Evolutionary conservation across 37 sponge, comb jelly and placozoan species (phyloP).

Genomic region (Geodia barretti): DNA sequence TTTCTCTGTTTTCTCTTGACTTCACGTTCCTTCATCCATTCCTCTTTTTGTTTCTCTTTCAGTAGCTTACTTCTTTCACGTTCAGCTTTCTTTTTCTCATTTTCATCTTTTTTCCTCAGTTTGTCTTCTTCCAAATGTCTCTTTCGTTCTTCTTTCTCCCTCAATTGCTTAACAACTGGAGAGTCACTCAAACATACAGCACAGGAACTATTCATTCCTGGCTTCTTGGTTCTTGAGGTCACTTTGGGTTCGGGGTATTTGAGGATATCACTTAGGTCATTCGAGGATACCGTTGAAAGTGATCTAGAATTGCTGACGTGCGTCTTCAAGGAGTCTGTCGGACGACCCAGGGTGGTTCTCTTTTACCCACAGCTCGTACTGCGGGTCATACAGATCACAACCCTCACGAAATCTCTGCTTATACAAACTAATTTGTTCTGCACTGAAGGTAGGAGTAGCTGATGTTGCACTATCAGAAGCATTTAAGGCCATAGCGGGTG

Average conservation of each 20-base stretch:
- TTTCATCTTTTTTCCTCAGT: not conserved
- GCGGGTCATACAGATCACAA: not conserved
- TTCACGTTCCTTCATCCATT: not conserved
- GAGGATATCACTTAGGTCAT: too few relatives aligned
- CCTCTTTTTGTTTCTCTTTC: conserved; percentile 2
- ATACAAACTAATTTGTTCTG: conserved; percentile 18
- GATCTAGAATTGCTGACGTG: too few relatives aligned
- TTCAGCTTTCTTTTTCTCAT: not conserved
- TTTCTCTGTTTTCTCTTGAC: not conserved
- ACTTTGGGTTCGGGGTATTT: conserved; percentile 2
- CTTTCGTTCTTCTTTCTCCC: not conserved
- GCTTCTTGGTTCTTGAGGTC: not conserved
- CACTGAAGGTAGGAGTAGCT: too few relatives aligned
- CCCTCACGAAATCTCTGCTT: not conserved
- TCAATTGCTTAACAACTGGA: not conserved
- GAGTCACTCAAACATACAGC: not conserved
- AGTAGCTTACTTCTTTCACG: too few relatives aligned
- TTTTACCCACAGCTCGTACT: conserved; percentile 29
- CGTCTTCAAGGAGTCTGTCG: too few relatives aligned
- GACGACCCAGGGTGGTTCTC: conserved; percentile 30
- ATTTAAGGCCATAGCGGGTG: too few relatives aligned
- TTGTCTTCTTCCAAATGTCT: not conserved
- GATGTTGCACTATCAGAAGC: too few relatives aligned
- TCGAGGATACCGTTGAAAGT: not conserved
- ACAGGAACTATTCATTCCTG: too few relatives aligned